These are phyloP conservation scores for Triops longicaudatus DNA, from an alignment of 1,140 invertebrate genomes.

Conservation along the genomic window DNA sequence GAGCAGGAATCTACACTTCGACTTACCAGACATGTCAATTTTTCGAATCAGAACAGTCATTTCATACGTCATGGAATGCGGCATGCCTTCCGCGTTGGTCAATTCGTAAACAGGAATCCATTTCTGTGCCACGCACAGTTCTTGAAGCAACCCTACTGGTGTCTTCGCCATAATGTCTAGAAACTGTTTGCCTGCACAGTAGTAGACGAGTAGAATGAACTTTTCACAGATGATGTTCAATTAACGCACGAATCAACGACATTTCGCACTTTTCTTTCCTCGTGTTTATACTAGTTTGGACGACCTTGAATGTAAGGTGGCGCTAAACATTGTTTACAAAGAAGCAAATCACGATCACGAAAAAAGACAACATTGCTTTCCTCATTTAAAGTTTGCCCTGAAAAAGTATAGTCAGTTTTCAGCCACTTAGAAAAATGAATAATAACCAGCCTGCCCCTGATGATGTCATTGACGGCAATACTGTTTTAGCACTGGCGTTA, in stretches of 20 bases:
- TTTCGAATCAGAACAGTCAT: not conserved
- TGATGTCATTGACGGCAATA: slow-evolving; percentile 58
- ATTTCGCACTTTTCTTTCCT: no score
- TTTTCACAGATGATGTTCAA: no score
- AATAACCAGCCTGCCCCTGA: slow-evolving; percentile 13
- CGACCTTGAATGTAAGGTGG: not conserved
- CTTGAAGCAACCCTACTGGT: not conserved
- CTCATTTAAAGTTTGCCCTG: not conserved
- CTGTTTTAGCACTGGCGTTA: slow-evolving; percentile 62
- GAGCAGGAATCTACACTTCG: not conserved
- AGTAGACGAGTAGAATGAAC: no score
- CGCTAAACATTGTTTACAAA: not conserved
- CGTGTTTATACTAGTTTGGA: no score
- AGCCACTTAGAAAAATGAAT: not conserved
- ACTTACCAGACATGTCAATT: not conserved
- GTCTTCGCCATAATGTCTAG: not conserved
- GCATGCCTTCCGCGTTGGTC: not conserved
- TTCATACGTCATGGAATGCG: slow-evolving; percentile 1
- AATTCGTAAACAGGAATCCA: not conserved
- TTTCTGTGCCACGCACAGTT: not conserved
- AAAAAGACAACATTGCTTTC: not conserved
- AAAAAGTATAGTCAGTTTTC: not conserved
- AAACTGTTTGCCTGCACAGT: not conserved
- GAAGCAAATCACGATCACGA: not conserved
- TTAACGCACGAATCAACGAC: no score